Percentiles rank a stretch among this genome's conserved stretches.
phyloP scores from a whole-genome alignment of 2,888 invertebrate species.

The Apodemia zela region DNA sequence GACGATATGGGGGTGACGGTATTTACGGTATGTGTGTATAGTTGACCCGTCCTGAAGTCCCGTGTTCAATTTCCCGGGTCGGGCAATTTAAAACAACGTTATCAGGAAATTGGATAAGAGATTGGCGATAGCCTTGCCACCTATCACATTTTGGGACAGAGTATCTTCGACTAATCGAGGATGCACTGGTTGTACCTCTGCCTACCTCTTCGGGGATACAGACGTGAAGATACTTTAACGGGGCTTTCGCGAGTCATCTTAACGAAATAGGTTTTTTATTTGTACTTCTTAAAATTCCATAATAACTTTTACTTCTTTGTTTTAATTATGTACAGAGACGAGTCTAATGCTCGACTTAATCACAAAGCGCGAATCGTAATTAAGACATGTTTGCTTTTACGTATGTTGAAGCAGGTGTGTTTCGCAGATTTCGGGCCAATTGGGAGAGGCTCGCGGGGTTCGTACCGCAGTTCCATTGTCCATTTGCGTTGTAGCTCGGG shows the following conservation, averaged over 20 bases:
- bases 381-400: neutral
- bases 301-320: constrained; percentile 1
- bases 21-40: too few species aligned
- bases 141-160: too few species aligned
- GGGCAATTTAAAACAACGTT: too few species aligned
- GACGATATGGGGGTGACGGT: too few species aligned
- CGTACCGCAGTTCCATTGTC: neutral
- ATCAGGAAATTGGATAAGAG: too few species aligned
- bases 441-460: neutral
- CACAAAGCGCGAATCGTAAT: neutral
- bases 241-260: neutral
- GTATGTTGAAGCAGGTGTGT: constrained; percentile 4
- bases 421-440: neutral
- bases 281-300: neutral
- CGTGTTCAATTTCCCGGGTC: too few species aligned
- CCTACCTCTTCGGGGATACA: too few species aligned
- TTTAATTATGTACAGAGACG: neutral
- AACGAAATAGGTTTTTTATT: neutral
- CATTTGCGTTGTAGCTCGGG: too few species aligned
- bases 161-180: too few species aligned
- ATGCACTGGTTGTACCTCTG: too few species aligned
- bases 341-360: neutral
- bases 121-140: too few species aligned
- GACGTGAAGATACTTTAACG: neutral
- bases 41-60: too few species aligned